These are phyloP conservation scores for Cryptomyrus ogoouensis DNA, from an alignment of 2,113 vertebrate species.

Conservation along the genomic window DNA sequence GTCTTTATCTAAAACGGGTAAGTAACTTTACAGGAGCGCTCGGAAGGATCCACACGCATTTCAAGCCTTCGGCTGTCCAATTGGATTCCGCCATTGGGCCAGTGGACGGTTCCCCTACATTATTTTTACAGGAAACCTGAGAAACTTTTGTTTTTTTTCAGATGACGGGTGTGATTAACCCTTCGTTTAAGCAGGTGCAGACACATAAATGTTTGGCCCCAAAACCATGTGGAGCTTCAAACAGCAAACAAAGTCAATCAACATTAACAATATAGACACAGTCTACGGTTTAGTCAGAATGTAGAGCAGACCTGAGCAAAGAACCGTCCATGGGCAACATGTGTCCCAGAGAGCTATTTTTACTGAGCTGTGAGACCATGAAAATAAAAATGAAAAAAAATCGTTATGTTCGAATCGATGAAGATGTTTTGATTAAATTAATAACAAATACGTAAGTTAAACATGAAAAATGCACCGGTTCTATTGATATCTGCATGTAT, in stretches of 20 bases:
- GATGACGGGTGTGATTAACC: background rate
- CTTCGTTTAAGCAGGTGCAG: background rate
- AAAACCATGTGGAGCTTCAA: background rate
- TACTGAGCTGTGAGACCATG: background rate
- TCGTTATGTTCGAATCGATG: background rate
- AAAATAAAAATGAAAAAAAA: background rate
- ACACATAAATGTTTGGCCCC: background rate
- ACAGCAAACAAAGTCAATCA: background rate
- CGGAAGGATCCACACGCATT: no score
- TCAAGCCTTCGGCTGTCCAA: no score
- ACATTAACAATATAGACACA: background rate
- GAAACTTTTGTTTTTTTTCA: background rate
- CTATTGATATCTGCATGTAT: background rate
- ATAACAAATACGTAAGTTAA: background rate
- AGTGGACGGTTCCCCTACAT: background rate
- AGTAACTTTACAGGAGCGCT: no score
- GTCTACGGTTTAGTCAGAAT: background rate
- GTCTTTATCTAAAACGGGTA: no score
- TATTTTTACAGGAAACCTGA: background rate
- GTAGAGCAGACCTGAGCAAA: background rate
- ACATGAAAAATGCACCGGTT: background rate
- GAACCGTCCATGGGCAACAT: background rate
- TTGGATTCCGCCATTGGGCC: no score
- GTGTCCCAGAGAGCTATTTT: background rate
- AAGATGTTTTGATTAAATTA: background rate